These are phyloP conservation scores for Lasiurus borealis DNA, from an alignment of 2,113 vertebrate species.

Conservation along the genomic window DNA sequence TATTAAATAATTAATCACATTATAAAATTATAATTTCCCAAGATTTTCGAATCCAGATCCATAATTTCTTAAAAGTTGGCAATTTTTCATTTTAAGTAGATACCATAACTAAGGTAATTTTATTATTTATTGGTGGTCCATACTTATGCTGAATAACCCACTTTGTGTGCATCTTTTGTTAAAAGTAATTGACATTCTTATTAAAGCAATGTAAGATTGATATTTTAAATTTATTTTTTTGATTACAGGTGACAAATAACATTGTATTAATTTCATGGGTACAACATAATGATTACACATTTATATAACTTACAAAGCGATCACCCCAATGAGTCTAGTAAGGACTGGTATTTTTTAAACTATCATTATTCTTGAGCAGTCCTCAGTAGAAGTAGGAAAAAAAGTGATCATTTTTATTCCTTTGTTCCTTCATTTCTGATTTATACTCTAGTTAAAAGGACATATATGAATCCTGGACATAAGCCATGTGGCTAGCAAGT, in stretches of 20 bases:
- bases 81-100: background rate
- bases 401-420: conserved; percentile 1
- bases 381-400: conserved; percentile 7
- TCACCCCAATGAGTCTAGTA: background rate
- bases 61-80: background rate
- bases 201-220: background rate
- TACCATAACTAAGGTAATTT: conserved; percentile 18
- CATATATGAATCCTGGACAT: background rate
- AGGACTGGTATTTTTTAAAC: background rate
- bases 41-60: conserved; percentile 35
- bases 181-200: background rate
- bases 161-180: conserved; percentile 24
- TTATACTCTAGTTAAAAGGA: background rate
- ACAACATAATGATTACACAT: background rate
- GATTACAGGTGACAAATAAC: background rate
- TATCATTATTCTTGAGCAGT: background rate
- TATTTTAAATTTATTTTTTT: background rate
- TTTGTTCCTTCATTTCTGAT: conserved; percentile 39
- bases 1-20: conserved; percentile 61
- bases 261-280: background rate
- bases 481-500: background rate
- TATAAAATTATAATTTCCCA: conserved; percentile 53
- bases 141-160: background rate
- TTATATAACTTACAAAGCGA: background rate
- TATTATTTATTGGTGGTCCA: background rate